Base-by-base conservation (phyloP, 2,888 invertebrate genomes). In the Spilarctia lutea region DNA sequence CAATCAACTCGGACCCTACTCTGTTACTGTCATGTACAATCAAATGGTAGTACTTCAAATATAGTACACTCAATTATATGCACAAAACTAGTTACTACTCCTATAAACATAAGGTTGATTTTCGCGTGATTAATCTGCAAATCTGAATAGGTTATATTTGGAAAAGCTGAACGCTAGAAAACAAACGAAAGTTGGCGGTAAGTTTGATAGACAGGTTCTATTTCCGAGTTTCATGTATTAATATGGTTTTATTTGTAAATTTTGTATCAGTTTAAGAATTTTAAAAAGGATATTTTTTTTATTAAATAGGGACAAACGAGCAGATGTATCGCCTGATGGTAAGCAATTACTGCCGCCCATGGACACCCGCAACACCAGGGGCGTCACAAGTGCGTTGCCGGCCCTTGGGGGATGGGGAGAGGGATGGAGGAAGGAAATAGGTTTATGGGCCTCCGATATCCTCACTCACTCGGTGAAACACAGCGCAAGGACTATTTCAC, bases 21-120 rank as follows among this genome's bases (percentile, higher is more conserved):
- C 88, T 87, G 88, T 91, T 86, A 88, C 89, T 89, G 91, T 91
- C 92, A 90, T 89, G 88, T 89, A 86, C 90, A 90, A 92, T 92
- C 90, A 90, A 89, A 87, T 84, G 85, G 82, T 87, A 79, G 79
- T 78, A 76, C 81, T 87, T 81, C 68, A 65, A 30, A 69, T 3
- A 20, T 70, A 73, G 72, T 56, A 70, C 75, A 30, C 68, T 24
- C 0, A 63, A 27, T 74, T 39, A 33, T 24, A 16, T 67, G 16
- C 71, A 71, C 0, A 11, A 30, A 4, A 4, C 18, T 10, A 68
- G 33, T 18, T 24, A 68, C 20, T 85, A 83, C 71, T 2, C 1
- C 10, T 1, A 0, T 6, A 3, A 0, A 0, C 0, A 67, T 65
- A 84, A 73, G 72, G 78, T 81, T 65, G 63, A 71, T 27, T 72